These are phyloP conservation scores for Vidua chalybeata DNA, from an alignment of 2,113 vertebrate genomes.

Conservation along the genomic window DNA sequence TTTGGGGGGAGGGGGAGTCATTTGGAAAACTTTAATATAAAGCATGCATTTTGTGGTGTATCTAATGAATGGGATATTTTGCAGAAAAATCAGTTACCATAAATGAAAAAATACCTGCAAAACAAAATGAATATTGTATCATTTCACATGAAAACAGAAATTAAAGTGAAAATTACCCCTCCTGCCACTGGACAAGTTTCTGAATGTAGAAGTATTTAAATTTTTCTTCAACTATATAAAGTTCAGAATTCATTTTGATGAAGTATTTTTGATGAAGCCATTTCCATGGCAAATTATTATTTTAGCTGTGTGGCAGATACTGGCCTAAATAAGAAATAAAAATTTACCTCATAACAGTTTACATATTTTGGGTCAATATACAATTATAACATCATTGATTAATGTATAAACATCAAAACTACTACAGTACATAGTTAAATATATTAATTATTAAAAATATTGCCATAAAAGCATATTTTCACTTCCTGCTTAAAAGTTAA, in stretches of 20 bases:
- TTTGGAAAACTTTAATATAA: background rate
- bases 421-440: conserved; percentile 1
- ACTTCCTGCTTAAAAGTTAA: conserved; percentile 41
- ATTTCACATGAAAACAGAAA: background rate
- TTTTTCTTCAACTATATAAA: background rate
- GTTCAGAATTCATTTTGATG: background rate
- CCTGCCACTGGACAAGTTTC: background rate
- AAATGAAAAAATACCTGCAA: background rate
- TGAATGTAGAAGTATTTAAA: background rate
- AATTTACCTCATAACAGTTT: background rate
- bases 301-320: background rate
- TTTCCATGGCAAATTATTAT: background rate
- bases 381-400: background rate
- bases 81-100: background rate
- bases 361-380: background rate
- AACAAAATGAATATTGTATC: background rate
- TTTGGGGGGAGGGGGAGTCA: too few species aligned
- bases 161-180: background rate
- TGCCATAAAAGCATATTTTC: background rate
- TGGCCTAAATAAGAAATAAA: background rate
- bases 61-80: background rate
- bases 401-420: conserved; percentile 35
- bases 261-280: background rate
- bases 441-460: conserved; percentile 44
- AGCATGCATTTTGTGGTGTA: background rate